A percentile compares a stretch with the other conserved stretches of the same genome.
Conservation (phyloP, 2,113 vertebrate species). For the Limanda limanda region DNA sequence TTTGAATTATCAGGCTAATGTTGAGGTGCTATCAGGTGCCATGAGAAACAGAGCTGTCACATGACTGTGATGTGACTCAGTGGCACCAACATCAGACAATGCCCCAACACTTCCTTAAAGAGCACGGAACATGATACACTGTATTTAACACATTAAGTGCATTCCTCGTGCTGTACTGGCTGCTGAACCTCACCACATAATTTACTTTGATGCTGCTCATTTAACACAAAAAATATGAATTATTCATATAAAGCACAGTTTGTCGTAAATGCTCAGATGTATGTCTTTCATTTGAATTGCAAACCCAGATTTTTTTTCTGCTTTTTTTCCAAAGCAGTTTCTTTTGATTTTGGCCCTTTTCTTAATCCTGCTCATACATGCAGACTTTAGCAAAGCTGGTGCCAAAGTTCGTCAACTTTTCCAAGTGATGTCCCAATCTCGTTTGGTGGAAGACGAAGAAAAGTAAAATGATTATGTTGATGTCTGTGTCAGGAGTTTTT, state of each 20-base stretch:
- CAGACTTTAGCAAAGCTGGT: not conserved
- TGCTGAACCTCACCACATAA: not conserved
- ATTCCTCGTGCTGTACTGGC: not conserved
- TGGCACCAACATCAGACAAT: not conserved
- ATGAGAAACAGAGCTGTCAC: not conserved
- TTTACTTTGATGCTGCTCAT: not conserved
- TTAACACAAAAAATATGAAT: not conserved
- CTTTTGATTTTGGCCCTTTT: not conserved
- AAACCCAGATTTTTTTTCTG: not conserved
- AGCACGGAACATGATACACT: constrained; percentile 7
- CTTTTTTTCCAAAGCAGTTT: not conserved
- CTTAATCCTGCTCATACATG: no score
- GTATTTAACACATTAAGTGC: not conserved
- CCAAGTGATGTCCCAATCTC: not conserved
- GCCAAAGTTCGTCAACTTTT: not conserved
- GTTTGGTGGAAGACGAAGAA: not conserved
- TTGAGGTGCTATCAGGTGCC: not conserved
- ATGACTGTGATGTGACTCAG: not conserved
- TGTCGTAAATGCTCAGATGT: no score
- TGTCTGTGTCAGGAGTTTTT: not conserved
- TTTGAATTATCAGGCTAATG: not conserved
- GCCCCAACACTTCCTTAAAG: not conserved
- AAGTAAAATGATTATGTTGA: not conserved
- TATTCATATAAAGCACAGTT: not conserved
- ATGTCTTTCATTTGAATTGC: no score